Conservation (phyloP, 2,113 vertebrate genomes). For the Hypanus sabinus region DNA sequence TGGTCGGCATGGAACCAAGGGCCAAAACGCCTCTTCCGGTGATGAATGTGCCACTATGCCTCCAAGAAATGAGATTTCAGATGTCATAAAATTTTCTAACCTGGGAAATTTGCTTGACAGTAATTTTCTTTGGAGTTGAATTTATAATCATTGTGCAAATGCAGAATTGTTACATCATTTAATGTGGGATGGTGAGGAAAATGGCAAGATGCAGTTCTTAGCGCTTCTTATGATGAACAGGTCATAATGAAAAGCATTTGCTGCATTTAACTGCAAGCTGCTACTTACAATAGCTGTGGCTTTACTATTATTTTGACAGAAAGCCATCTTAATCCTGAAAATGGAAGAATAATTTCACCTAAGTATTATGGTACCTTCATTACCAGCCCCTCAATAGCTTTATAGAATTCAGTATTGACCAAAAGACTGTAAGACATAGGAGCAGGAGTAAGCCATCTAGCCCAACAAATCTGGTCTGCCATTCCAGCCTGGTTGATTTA, state of each 20-base stretch:
- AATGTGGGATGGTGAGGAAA: not conserved
- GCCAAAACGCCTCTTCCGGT: no score
- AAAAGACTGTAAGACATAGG: no score
- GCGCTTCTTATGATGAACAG: not conserved
- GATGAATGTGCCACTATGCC: no score
- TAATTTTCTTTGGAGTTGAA: not conserved
- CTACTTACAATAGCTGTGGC: not conserved
- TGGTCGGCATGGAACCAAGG: no score
- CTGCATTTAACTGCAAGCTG: no score
- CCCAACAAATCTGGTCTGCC: no score
- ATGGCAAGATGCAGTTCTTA: not conserved
- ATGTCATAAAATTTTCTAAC: no score
- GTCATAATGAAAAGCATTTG: not conserved
- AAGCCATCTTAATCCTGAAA: not conserved
- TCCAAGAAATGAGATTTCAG: no score
- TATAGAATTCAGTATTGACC: not conserved
- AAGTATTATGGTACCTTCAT: not conserved
- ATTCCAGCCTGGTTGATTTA: no score
- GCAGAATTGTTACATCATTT: not conserved
- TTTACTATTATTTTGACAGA: not conserved
- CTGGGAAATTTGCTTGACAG: no score
- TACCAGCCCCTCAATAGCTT: not conserved
- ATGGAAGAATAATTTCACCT: not conserved
- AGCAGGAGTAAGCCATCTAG: no score
- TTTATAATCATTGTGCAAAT: not conserved